A percentile compares a stretch with the other conserved stretches of the same genome.
Conservation (phyloP, 1,140 invertebrate genomes). For the Sarcophaga peregrina region DNA sequence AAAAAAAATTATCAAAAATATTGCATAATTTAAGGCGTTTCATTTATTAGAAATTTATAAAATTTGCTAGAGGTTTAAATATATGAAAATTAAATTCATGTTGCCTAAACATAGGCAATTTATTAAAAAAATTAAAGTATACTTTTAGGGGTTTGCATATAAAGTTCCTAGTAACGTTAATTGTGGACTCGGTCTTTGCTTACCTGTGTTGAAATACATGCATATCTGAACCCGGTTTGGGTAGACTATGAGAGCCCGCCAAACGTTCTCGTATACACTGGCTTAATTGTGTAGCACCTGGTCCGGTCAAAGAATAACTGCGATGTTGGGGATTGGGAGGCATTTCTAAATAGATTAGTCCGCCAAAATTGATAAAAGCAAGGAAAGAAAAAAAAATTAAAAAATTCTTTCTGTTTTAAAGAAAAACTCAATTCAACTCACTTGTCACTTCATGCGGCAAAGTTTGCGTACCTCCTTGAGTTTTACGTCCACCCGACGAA, state of each 20-base stretch:
- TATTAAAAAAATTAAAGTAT: background rate
- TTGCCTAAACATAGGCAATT: background rate
- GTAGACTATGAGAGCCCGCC: conserved; percentile 81
- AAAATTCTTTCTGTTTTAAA: background rate
- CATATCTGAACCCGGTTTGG: conserved; percentile 77
- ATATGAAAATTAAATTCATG: background rate
- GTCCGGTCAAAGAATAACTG: conserved; percentile 83
- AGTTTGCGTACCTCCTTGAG: conserved; percentile 89
- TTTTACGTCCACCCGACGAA: conserved; percentile 79
- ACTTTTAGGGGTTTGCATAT: background rate
- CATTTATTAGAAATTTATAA: background rate
- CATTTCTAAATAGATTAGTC: conserved; percentile 50
- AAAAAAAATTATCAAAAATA: background rate
- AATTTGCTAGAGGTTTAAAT: background rate
- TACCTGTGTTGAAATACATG: conserved; percentile 65
- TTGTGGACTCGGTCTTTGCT: background rate
- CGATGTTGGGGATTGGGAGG: conserved; percentile 72
- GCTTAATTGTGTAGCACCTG: conserved; percentile 83
- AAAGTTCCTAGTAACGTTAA: background rate
- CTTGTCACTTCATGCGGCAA: conserved; percentile 82
- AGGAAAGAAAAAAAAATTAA: conserved; percentile 1
- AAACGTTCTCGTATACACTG: conserved; percentile 85
- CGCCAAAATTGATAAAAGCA: background rate
- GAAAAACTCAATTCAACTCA: conserved; percentile 62
- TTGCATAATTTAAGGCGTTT: background rate